Percentiles rank a stretch among this genome's conserved stretches.
Conservation (phyloP, 2,888 invertebrate species). For the Mesochorus sp. region DNA sequence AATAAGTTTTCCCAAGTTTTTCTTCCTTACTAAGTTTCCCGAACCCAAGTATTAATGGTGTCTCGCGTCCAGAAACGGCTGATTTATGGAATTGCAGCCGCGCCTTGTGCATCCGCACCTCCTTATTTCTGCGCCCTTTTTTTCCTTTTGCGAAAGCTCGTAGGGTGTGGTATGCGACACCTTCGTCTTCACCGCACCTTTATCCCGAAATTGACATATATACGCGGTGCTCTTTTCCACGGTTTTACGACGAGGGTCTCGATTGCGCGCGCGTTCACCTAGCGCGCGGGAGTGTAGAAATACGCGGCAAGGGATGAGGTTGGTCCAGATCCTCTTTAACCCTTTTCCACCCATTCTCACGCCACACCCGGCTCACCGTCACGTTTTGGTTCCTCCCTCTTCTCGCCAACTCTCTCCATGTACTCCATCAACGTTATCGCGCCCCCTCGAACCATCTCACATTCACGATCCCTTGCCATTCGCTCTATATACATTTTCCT, state of each 20-base stretch:
- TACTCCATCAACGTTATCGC: conserved; percentile 23
- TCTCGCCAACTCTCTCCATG: neutral
- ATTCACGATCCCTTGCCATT: neutral
- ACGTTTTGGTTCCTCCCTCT: conserved; percentile 7
- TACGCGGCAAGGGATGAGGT: neutral
- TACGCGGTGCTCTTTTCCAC: neutral
- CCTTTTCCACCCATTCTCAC: conserved; percentile 28
- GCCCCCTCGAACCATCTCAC: conserved; percentile 5
- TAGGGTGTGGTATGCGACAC: neutral
- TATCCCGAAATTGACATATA: neutral
- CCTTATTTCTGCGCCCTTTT: neutral
- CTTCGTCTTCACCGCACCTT: conserved; percentile 21
- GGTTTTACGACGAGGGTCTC: conserved; percentile 3
- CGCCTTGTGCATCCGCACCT: conserved; percentile 19
- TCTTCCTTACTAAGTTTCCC: neutral
- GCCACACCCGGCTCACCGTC: conserved; percentile 28
- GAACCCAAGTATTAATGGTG: conserved; percentile 38
- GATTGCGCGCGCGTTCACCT: conserved; percentile 50
- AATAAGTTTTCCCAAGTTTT: conserved; percentile 29
- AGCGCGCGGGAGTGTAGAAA: neutral
- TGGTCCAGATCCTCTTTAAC: conserved; percentile 52
- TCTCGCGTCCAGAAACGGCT: conserved; percentile 1
- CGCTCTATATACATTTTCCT: neutral
- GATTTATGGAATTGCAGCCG: conserved; percentile 33
- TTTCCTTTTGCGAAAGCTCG: too few relatives aligned